Evolutionary conservation across 2,888 invertebrate genomes (phyloP), one percentile per base, ranked within the genome.

Genomic region (Chelonus formosanus): DNA sequence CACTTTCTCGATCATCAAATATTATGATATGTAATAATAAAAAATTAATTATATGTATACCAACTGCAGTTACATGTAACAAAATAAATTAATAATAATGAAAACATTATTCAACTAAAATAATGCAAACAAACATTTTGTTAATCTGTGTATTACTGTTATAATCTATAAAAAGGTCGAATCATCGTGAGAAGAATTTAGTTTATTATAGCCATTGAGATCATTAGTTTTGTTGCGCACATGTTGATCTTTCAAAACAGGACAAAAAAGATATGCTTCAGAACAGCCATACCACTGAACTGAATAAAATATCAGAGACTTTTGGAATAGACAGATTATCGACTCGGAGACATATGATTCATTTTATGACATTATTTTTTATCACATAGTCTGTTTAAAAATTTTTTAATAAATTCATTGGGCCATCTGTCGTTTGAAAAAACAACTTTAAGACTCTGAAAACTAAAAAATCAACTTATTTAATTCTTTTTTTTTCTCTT

Each of bases 251-350:
- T 58, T 58, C 10, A 5, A 10, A 34, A 6, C 3, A n/a, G 45
- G 5, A 40, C 40, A 47, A 47, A 45, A 34, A 59, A 45, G 10
- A 57, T 48, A 50, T n/a, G n/a, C n/a, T n/a, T n/a, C 44, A 52
- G 20, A 58, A n/a, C 45, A 36, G n/a, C 36, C 58, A 35, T 47
- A 45, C 47, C 34, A 58, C 36, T 58, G 7, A 6, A 47, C 35
- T 48, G 32, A 31, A 35, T 58, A 10, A 4, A 10, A 31, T 35
- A 58, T 40, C 40, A 5, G 40, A 40, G 4, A 40, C 40, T 40
- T 5, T 40, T 5, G 5, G 32, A 32, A 52, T 65, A 67, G 64
- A 70, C 67, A 65, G 62, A 58, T 35, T 52, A 59, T 55, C 69
- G 56, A 44, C 35, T 57, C 62, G 50, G 64, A 20, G 57, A 50